Base-by-base conservation (phyloP, 2,888 invertebrate genomes). In the Stramonita haemastoma region DNA sequence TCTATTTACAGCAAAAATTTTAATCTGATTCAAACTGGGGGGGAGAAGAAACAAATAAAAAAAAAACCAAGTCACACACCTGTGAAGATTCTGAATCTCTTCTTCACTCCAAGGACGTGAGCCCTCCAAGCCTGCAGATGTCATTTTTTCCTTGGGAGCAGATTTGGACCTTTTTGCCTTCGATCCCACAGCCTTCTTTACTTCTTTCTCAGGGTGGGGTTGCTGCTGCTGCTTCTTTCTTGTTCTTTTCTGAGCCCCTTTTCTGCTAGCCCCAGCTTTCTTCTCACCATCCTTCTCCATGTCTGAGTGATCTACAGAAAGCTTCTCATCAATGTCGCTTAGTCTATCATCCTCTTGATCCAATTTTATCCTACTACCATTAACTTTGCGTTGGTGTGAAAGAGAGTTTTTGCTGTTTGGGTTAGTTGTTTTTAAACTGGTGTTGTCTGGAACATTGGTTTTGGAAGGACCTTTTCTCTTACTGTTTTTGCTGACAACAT, bases 31-130 rank as follows among this genome's bases (percentile, higher is more conserved):
- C 4, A 46, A 8, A 46, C 4, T 2, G 46, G 46, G 46, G 8
- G 8, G 46, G 8, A 8, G 8, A 46, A 46, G 8, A 46, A 46
- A 2, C 46, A 46, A 46, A 46, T 22, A 34, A 79, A 79, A 79
- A 83, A 17, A 46, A 13, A 36, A 83, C 17, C 22, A 22, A 32
- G 34, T 32, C 26, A 22, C 22, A 87, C 84, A 89, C 88, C 83
- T 32, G 79, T 89, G n/a, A 73, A 89, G 60, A 34, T 60, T 83
- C 29, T 89, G 36, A 26, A 89, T 84, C 60, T 89, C 83, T 34
- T 89, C 46, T 66, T 89, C 22, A n/a, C 26, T 66, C 73, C 73
- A 73, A 29, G 86, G 73, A 34, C 26, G 46, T 26, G 86, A 22
- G 19, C 73, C 86, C 22, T 86, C 86, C 34, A 19, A 13, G 17